Base-by-base conservation (phyloP, 2,113 vertebrate species). In the Megaleporinus macrocephalus region DNA sequence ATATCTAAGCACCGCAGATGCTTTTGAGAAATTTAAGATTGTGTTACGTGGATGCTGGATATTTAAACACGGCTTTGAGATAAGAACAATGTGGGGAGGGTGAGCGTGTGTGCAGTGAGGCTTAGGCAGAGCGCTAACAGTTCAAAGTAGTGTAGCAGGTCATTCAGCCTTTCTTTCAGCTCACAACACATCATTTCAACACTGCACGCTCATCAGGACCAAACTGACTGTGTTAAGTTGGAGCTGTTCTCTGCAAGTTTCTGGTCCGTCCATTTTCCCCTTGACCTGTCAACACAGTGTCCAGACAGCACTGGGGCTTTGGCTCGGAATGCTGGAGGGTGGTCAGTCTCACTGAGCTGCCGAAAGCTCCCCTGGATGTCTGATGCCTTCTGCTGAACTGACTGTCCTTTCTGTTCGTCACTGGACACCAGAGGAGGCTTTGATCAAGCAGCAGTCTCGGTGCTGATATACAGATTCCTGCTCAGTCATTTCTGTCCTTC, bases 71-170 rank as follows among this genome's bases (percentile, higher is more conserved):
- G 1, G 30, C 75, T 79, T 51, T 83, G 24, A 77, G 33, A 81
- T 68, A 57, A 75, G 61, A 57, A 55, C 71, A 75, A 22, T 27
- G 69, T 80, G 51, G 27, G 41, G 53, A 55, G 51, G 13, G 27
- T 62, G 59, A 6, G 59, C 10, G 15, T 74, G 76, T 86, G 61
- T 78, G 71, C 79, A 72, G 29, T 33, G 63, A n/a, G 55, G 49
- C 57, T 30, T 66, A 66, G 80, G 73, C 47, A 75, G 47, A 73
- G 76, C 47, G 79, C 66, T 85, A 59, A 84, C 44, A 81, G 79
- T 68, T 84, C 65, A 87, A 63, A 75, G 66, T 33, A 24, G n/a
- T n/a, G 73, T 29, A 57, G 53, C 14, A 78, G 59, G 36, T 33
- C 36, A 51, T 51, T 36, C 29, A 36, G 27, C 11, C 30, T 51